A percentile compares a stretch with the other conserved stretches of the same genome.
Conservation (phyloP, 1,140 invertebrate genomes). For the Whitmania pigra region DNA sequence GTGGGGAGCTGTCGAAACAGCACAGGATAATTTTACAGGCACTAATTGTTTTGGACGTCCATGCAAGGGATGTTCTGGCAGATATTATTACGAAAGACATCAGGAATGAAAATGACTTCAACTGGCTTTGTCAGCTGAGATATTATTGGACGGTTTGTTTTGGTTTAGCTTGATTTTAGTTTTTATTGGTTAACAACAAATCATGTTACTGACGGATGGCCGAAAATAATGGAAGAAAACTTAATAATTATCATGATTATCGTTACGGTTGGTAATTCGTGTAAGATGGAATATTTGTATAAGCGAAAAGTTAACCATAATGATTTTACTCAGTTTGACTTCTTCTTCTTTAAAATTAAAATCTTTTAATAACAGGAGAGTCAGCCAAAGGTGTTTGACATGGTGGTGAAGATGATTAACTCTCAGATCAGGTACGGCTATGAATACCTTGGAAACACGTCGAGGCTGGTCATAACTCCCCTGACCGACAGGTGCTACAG, state of each 20-base stretch:
- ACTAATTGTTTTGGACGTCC: slow-evolving; percentile 62
- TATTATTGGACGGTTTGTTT: slow-evolving; percentile 71
- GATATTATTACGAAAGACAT: slow-evolving; percentile 58
- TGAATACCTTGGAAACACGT: slow-evolving; percentile 80
- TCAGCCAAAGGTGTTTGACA: slow-evolving; percentile 49
- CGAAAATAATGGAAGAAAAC: slow-evolving; percentile 35
- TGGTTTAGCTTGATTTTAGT: slow-evolving; percentile 36
- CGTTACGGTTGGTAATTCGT: too few relatives aligned
- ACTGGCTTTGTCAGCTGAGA: slow-evolving; percentile 81
- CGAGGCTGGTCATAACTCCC: slow-evolving; percentile 54
- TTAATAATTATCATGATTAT: not conserved
- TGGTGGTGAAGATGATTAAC: slow-evolving; percentile 62
- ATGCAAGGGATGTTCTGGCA: slow-evolving; percentile 70
- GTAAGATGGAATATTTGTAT: too few relatives aligned
- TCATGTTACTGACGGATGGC: slow-evolving; percentile 31
- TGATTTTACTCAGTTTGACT: too few relatives aligned
- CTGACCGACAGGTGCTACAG: slow-evolving; percentile 77
- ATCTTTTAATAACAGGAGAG: slow-evolving; percentile 57
- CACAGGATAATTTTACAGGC: slow-evolving; percentile 71
- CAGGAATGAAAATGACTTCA: slow-evolving; percentile 62
- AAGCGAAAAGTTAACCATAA: slow-evolving; percentile 56
- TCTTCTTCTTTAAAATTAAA: too few relatives aligned
- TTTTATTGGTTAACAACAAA: slow-evolving; percentile 27
- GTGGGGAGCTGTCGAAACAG: slow-evolving; percentile 69
- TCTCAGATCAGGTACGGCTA: slow-evolving; percentile 77